Evolutionary conservation across 2,888 invertebrate genomes (phyloP).

Genomic region (Clepsis dumicolana): DNA sequence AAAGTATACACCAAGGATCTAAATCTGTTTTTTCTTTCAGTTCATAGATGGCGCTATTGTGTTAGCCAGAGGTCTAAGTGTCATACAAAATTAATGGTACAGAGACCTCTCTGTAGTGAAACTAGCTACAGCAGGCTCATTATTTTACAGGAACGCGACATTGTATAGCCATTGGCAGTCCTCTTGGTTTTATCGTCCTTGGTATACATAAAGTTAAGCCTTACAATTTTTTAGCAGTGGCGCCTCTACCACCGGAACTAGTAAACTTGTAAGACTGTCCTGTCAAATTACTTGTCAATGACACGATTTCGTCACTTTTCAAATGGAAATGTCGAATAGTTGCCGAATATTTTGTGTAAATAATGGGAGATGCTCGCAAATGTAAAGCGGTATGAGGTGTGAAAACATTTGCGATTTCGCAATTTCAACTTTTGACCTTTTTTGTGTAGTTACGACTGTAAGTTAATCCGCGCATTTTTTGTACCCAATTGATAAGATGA

Average conservation of each 20-base stretch:
- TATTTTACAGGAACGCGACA: no score
- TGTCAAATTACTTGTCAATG: conserved; percentile 19
- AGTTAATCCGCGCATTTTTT: neutral
- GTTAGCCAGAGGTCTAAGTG: no score
- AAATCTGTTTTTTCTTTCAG: no score
- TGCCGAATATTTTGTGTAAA: conserved; percentile 24
- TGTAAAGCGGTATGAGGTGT: conserved; percentile 26
- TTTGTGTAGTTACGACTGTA: neutral
- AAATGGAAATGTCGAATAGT: conserved; percentile 12
- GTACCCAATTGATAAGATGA: neutral
- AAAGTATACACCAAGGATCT: neutral
- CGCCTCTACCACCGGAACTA: neutral
- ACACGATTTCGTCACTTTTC: conserved; percentile 25
- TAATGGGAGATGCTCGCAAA: neutral
- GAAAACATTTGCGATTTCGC: conserved; percentile 12
- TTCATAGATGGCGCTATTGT: no score
- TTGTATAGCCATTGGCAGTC: no score
- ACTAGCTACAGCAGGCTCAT: no score
- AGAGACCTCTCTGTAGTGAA: no score
- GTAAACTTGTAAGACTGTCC: conserved; percentile 1
- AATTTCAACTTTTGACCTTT: conserved; percentile 27
- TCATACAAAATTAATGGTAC: no score
- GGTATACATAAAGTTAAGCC: neutral
- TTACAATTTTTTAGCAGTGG: neutral
- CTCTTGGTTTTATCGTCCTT: no score